Base-by-base conservation (phyloP, 2,797 vertebrate genomes). In the Rhabdomys pumilio region DNA sequence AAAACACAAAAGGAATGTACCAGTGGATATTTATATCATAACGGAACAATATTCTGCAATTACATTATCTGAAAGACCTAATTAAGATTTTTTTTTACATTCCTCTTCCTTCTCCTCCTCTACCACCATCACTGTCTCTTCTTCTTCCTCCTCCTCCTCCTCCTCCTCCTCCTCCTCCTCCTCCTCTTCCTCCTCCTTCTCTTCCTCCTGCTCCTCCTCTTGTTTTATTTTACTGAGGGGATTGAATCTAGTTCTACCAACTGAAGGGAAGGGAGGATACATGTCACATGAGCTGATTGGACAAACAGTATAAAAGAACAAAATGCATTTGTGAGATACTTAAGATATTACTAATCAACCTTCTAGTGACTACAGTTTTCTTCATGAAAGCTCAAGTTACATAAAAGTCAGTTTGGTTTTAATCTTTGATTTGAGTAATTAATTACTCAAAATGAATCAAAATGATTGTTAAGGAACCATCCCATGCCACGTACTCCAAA, bases 381-480 rank as follows among this genome's bases (percentile, higher is more conserved):
- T 80, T 92, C 38, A 24, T 79, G 41, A 76, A 95, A 69, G 29
- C 12, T 93, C 50, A 82, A 1, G 47, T 41, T 76, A 76, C 65
- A 31, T 4, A 73, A 73, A 90, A 14, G 22, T 90, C n/a, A 91
- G 22, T 59, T 67, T 90, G 47, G 44, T 63, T 57, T 89, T 61
- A 85, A 50, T 31, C 38, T 86, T 95, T 82, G 29, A 80, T 13
- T 41, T 87, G 26, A 20, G 55, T 7, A 79, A n/a, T 53, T 85
- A 79, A 88, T 44, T 95, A 13, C 77, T 79, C 34, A 63, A 88
- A 94, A 85, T 73, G 88, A 92, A 92, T 50, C 38, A 61, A 87
- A 87, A 61, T 79, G 24, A 79, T 77, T 26, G 7, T 82, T 95
- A 77, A 95, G 82, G 83, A 79, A 63, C 20, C 13, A 61, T 24